Evolutionary conservation across 2,888 invertebrate species (phyloP), one percentile per base, ranked within the genome.

Genomic region (Diploptera punctata): DNA sequence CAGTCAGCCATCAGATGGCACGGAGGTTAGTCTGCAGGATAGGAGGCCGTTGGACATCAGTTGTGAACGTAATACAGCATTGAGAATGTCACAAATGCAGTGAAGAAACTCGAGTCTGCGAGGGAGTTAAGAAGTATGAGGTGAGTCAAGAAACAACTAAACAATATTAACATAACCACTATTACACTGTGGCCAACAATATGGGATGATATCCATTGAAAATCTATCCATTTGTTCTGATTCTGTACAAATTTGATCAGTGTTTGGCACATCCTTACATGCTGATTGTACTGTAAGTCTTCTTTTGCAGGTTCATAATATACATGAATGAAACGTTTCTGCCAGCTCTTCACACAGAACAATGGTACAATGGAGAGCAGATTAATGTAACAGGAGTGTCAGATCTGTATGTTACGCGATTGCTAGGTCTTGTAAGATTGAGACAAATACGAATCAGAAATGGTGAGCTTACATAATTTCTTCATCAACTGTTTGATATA

Each of bases 351-450:
- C 73, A 75, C 24, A 31, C 54, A 10, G 44, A 13, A 7, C 10
- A 68, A 13, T 38, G 19, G 1, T 73, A 71, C 62, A 71, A 69
- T 29, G 71, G 31, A n/a, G 18, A 67, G 3, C 26, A 13, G 1
- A 38, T 71, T 18, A 21, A 61, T 10, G 19, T 18, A n/a, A 49
- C 49, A 3, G 71, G 73, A 19, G 44, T 61, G 21, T 67, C 69
- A 1, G 49, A 71, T 16, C 49, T 69, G 29, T 60, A 67, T 33
- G 57, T 47, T 29, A 70, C 54, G 0, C 65, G 65, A 1, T 67
- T 75, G 10, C 29, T 75, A 13, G 75, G 75, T 26, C 33, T 71
- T 21, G 24, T 70, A 26, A 54, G 73, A 24, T 43, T 75, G 18
- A 52, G 75, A 44, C 75, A 75, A 60, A 47, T 68, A 16, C 68